Percentiles rank a stretch among this genome's conserved stretches.
These are phyloP conservation scores for Cryptops parisi DNA, from an alignment of 2,888 invertebrate species.

Conservation along the genomic window DNA sequence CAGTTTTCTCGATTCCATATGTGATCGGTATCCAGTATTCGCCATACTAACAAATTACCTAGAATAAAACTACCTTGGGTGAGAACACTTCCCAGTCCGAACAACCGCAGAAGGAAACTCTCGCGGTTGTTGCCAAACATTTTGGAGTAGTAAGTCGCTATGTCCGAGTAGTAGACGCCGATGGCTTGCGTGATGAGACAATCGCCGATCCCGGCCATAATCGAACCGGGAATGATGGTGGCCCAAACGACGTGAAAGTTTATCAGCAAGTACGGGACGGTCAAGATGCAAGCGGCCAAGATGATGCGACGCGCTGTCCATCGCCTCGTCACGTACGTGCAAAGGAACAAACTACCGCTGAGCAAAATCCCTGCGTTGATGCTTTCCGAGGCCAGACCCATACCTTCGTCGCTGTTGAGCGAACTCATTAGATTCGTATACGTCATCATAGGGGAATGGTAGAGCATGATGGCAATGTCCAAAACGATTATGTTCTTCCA, in stretches of 20 bases:
- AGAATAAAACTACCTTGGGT: constrained; percentile 7
- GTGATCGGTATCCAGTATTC: constrained; percentile 7
- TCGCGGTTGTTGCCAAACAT: background rate
- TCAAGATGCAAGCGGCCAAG: background rate
- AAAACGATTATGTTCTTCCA: constrained; percentile 11
- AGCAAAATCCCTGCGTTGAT: constrained; percentile 5
- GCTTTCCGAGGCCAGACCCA: constrained; percentile 11
- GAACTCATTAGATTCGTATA: constrained; percentile 12
- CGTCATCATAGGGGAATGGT: constrained; percentile 5
- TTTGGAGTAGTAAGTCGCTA: constrained; percentile 2
- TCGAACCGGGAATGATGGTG: constrained; percentile 7
- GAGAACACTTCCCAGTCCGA: constrained; percentile 3
- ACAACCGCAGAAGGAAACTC: constrained; percentile 6
- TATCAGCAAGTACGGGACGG: constrained; percentile 6
- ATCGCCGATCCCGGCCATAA: constrained; percentile 6
- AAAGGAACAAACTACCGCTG: constrained; percentile 4
- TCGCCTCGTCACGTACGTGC: constrained; percentile 5
- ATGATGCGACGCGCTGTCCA: background rate
- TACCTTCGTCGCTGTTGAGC: constrained; percentile 8
- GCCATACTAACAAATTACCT: constrained; percentile 7
- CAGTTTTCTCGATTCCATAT: background rate
- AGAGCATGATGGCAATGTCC: background rate
- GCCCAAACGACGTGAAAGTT: constrained; percentile 8
- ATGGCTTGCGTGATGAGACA: constrained; percentile 8
- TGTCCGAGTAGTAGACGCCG: constrained; percentile 4